These are phyloP conservation scores for Panurus biarmicus DNA, from an alignment of 2,113 vertebrate genomes.

Conservation along the genomic window DNA sequence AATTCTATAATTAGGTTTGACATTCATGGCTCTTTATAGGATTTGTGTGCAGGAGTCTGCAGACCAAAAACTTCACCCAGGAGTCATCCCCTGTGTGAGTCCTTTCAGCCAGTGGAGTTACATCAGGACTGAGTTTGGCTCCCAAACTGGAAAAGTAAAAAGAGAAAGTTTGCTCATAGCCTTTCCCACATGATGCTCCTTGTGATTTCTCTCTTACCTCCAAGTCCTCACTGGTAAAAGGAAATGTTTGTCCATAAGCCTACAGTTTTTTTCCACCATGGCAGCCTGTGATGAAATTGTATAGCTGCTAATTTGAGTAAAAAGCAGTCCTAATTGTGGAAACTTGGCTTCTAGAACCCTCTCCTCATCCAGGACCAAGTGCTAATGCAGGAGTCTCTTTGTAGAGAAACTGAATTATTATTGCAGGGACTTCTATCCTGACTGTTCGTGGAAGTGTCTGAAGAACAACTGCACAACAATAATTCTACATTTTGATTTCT, in stretches of 20 bases:
- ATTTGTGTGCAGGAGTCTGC: conserved; percentile 2
- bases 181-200: conserved; percentile 60
- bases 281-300: conserved; percentile 55
- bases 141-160: conserved; percentile 53
- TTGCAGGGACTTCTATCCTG: background rate
- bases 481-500: background rate
- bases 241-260: conserved; percentile 52
- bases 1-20: conserved; percentile 16
- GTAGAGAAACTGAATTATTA: background rate
- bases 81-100: background rate
- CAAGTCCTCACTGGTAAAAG: conserved; percentile 50
- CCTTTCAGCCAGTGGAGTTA: conserved; percentile 29
- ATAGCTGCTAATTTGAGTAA: conserved; percentile 60
- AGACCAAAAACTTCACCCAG: conserved; percentile 6
- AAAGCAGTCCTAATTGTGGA: conserved; percentile 10
- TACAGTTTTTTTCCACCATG: conserved; percentile 62
- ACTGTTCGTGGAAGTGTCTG: background rate
- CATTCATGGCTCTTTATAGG: conserved; percentile 15
- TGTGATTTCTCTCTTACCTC: conserved; percentile 60
- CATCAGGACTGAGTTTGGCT: conserved; percentile 50
- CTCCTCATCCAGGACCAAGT: conserved; percentile 17
- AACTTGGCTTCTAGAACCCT: background rate
- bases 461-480: background rate
- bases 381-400: conserved; percentile 23
- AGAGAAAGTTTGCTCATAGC: conserved; percentile 56